A percentile compares a stretch with the other conserved stretches of the same genome.
Evolutionary conservation across 1,140 invertebrate species (phyloP).

Genomic region (Nasonia longicornis): DNA sequence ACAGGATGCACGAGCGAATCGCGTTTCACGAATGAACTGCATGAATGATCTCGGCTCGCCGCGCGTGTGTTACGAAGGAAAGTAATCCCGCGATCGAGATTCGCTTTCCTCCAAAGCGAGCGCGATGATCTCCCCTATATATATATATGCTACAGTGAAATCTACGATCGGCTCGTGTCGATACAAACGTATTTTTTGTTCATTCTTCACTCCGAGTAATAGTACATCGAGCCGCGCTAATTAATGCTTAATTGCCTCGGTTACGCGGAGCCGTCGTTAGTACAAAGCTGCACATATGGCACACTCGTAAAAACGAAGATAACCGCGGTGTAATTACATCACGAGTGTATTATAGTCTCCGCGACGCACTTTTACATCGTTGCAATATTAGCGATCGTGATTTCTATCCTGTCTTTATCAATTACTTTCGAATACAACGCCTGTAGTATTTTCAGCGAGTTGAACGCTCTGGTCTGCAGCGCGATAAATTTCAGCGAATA

Average conservation of each 20-base stretch:
- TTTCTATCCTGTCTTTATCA: too few relatives aligned
- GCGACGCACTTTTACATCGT: too few relatives aligned
- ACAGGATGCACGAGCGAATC: not conserved
- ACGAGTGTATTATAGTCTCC: too few relatives aligned
- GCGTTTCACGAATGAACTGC: constrained; percentile 6
- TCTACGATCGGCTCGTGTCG: constrained; percentile 3
- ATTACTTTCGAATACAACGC: too few relatives aligned
- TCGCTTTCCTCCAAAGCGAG: constrained; percentile 32
- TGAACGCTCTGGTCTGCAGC: too few relatives aligned
- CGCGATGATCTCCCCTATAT: constrained; percentile 11
- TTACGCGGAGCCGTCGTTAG: too few relatives aligned
- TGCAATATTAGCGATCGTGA: too few relatives aligned
- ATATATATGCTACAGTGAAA: constrained; percentile 9
- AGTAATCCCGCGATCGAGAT: constrained; percentile 41
- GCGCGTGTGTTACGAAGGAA: not conserved
- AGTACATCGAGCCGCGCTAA: not conserved
- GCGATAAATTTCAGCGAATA: too few relatives aligned
- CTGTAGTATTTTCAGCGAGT: too few relatives aligned
- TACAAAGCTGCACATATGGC: too few relatives aligned
- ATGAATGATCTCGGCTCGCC: constrained; percentile 26
- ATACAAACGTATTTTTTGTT: constrained; percentile 8
- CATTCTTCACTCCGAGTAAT: not conserved
- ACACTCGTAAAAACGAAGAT: too few relatives aligned
- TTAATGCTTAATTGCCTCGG: not conserved
- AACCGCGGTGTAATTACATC: too few relatives aligned